Evolutionary conservation across 2,797 vertebrate genomes (phyloP).

Genomic region (Apodemus agrarius): DNA sequence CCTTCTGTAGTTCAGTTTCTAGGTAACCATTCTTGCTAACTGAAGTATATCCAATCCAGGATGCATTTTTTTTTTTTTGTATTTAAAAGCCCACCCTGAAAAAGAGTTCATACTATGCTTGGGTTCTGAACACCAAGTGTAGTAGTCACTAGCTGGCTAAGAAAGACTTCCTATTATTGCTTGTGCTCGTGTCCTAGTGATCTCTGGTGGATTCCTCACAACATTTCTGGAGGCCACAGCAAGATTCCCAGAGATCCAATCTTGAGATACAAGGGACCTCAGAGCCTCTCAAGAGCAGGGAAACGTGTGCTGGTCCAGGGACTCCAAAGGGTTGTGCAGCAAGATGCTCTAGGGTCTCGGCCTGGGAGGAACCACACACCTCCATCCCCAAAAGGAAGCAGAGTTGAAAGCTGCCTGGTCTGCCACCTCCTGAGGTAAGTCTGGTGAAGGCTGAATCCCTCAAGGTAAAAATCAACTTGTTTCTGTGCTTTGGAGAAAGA

Average conservation of each 20-base stretch:
- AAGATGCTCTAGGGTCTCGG: not conserved
- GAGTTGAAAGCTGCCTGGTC: not conserved
- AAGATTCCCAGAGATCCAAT: not conserved
- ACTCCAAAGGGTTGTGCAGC: not conserved
- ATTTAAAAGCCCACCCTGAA: not conserved
- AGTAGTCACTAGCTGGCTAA: not conserved
- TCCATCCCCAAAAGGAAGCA: not conserved
- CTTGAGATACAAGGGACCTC: not conserved
- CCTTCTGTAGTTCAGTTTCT: not conserved
- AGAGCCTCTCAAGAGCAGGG: not conserved
- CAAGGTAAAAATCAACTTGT: not conserved
- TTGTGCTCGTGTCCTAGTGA: not conserved
- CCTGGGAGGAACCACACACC: not conserved
- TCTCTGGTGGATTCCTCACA: not conserved
- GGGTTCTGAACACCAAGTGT: not conserved
- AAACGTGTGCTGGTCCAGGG: not conserved
- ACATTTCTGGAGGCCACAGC: not conserved
- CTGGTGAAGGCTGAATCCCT: not conserved
- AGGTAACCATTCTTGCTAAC: not conserved
- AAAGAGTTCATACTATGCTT: not conserved
- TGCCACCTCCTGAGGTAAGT: not conserved
- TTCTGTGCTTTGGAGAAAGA: not conserved
- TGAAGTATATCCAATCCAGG: not conserved
- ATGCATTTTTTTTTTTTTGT: not conserved
- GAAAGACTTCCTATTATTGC: not conserved